Evolutionary conservation across 2,797 vertebrate genomes (phyloP).

Genomic region (Apodemus agrarius): DNA sequence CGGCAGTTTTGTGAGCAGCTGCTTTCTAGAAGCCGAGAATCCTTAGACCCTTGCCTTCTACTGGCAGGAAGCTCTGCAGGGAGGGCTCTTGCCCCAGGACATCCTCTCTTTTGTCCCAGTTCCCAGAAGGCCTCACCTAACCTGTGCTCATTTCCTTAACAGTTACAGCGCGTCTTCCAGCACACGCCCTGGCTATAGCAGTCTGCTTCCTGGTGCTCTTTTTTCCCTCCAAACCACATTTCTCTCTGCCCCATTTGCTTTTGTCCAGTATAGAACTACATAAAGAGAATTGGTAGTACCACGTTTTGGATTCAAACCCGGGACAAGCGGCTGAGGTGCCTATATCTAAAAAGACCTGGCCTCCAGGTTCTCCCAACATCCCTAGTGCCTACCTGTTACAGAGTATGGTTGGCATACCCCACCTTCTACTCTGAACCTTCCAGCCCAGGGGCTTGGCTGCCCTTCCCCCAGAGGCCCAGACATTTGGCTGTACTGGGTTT

Average conservation of each 20-base stretch:
- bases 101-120: background rate
- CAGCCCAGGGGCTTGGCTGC: background rate
- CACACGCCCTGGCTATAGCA: accelerated
- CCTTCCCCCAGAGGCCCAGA: background rate
- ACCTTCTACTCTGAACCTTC: background rate
- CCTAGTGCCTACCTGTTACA: background rate
- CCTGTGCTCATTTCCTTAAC: background rate
- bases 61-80: background rate
- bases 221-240: background rate
- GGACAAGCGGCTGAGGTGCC: no score
- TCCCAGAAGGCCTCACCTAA: background rate
- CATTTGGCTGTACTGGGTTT: background rate
- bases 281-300: no score
- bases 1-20: background rate
- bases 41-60: background rate
- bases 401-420: background rate
- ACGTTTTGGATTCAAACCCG: background rate
- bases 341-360: no score
- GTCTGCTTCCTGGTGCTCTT: background rate
- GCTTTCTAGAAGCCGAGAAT: background rate
- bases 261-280: background rate
- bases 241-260: background rate
- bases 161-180: no score
- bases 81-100: background rate
- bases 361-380: background rate